These are phyloP conservation scores for Rhynchomys soricoides DNA, from an alignment of 2,113 vertebrate genomes.

Conservation along the genomic window DNA sequence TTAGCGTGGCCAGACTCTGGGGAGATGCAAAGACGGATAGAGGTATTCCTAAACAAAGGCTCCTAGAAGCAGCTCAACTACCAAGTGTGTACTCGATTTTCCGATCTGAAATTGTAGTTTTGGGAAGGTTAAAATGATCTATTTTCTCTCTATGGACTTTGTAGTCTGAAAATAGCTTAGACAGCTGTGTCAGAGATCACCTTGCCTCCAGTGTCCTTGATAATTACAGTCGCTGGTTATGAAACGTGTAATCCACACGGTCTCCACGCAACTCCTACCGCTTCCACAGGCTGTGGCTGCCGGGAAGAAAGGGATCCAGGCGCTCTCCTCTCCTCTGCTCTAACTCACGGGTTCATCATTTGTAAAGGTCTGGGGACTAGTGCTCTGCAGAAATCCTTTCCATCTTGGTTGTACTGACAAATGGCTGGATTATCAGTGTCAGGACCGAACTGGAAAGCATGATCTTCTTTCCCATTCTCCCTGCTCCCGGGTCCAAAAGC, in stretches of 20 bases:
- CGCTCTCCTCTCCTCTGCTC: neutral
- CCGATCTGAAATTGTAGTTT: slow-evolving; percentile 85
- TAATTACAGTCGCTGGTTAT: slow-evolving; percentile 80
- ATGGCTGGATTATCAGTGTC: slow-evolving; percentile 54
- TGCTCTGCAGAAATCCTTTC: slow-evolving; percentile 48
- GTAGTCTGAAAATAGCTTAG: slow-evolving; percentile 81
- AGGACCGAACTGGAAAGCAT: slow-evolving; percentile 43
- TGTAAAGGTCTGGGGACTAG: slow-evolving; percentile 68
- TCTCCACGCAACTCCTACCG: slow-evolving; percentile 54
- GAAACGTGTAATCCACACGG: slow-evolving; percentile 73
- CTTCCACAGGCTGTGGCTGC: slow-evolving; percentile 26
- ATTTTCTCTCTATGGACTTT: slow-evolving; percentile 79
- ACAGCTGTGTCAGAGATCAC: slow-evolving; percentile 77
- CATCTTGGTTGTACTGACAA: slow-evolving; percentile 7
- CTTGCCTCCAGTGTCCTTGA: slow-evolving; percentile 73
- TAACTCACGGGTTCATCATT: slow-evolving; percentile 50
- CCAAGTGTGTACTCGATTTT: slow-evolving; percentile 88
- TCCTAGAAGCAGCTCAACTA: slow-evolving; percentile 84
- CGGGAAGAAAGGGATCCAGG: slow-evolving; percentile 61
- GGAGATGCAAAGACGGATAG: slow-evolving; percentile 80
- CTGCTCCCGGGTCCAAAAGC: slow-evolving; percentile 13
- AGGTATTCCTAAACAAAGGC: slow-evolving; percentile 83
- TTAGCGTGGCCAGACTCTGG: slow-evolving; percentile 78
- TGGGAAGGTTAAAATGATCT: slow-evolving; percentile 84
- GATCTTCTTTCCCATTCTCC: slow-evolving; percentile 21